A percentile compares a stretch with the other conserved stretches of the same genome.
These are phyloP conservation scores for Potamarius usumacintae DNA, from an alignment of 2,113 vertebrate genomes.

Conservation along the genomic window DNA sequence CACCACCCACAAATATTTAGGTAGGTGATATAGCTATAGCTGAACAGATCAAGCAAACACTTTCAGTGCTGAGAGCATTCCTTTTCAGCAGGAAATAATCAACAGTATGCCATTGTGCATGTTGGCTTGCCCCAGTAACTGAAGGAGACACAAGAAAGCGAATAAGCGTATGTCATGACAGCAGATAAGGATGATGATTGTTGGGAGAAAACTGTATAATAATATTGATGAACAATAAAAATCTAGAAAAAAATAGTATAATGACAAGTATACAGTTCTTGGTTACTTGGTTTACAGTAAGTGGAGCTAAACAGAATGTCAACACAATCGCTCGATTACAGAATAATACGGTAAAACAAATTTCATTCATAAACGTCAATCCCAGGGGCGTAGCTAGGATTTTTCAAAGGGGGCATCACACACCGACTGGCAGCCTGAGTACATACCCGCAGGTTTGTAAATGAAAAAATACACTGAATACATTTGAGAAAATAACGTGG, in stretches of 20 bases:
- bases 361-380: neutral
- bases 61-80: neutral
- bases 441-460: no score
- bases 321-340: neutral
- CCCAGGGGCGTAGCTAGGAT: no score
- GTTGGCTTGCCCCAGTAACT: neutral
- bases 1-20: neutral
- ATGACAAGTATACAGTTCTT: neutral
- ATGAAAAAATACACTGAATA: no score
- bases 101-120: neutral
- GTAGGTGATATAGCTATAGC: neutral
- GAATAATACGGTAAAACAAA: neutral
- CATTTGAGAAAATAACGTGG: no score
- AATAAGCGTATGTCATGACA: neutral
- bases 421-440: no score
- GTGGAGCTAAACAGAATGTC: neutral
- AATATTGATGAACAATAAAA: neutral
- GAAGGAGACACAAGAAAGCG: neutral
- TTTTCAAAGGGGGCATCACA: no score
- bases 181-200: neutral
- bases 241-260: neutral
- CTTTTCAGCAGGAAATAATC: neutral
- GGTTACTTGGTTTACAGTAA: neutral
- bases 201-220: neutral
- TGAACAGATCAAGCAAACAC: neutral